Evolutionary conservation across 2,888 invertebrate genomes (phyloP), one percentile per base, ranked within the genome.

Genomic region (Caenorhabditis imperialis): DNA sequence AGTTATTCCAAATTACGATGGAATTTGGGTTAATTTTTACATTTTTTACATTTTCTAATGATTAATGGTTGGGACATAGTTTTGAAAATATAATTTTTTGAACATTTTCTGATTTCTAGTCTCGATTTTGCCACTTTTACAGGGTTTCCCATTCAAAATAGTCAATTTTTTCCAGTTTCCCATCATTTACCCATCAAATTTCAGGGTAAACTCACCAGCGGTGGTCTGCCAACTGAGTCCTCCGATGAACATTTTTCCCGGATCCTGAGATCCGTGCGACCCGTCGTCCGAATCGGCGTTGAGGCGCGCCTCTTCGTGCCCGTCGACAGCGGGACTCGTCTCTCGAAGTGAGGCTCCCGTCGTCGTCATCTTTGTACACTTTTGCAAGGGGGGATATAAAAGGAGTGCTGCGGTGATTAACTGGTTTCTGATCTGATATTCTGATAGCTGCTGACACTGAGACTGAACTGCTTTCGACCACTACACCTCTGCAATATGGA

Each of bases 161-260:
- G n/a, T n/a, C n/a, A n/a, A n/a, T n/a, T n/a, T n/a, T n/a, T n/a
- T n/a, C n/a, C n/a, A n/a, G n/a, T n/a, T n/a, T n/a, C n/a, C n/a
- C n/a, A n/a, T n/a, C n/a, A n/a, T n/a, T n/a, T n/a, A n/a, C n/a
- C n/a, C n/a, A n/a, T n/a, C n/a, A n/a, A n/a, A n/a, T n/a, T n/a
- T n/a, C n/a, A n/a, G n/a, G n/a, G n/a, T n/a, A 42, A 44, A 42
- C 57, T 50, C 92, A 97, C 96, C 96, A 93, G 96, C 96, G 92
- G 96, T 96, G 90, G 97, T 98, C 92, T 97, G 97, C 97, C 97
- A 98, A 92, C 96, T 96, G 90, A 98, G 93, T 89, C 98, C 98
- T 89, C 98, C 98, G 92, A 98, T 95, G 93, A 98, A 98, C 96
- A 98, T 98, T 94, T 98, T 98, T 92, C 80, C 82, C 5, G 82